A percentile compares a stretch with the other conserved stretches of the same genome.
Evolutionary conservation across 2,113 vertebrate genomes (phyloP).

Genomic region (Ia io): DNA sequence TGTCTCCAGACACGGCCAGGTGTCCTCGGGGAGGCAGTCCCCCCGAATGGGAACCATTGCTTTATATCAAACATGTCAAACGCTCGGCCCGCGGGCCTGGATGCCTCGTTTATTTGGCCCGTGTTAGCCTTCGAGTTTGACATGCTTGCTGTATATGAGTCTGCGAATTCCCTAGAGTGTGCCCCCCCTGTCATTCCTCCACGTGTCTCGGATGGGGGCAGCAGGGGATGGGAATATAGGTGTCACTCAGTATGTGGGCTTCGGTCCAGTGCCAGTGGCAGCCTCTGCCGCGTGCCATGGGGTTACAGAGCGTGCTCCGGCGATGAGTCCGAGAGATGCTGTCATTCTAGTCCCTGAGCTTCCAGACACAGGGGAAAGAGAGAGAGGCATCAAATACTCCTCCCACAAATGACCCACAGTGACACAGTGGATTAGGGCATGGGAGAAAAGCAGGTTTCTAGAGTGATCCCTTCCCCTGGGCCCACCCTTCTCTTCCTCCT

Average conservation of each 20-base stretch:
- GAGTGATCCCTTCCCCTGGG: not conserved
- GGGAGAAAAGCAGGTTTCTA: not conserved
- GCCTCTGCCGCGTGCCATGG: not conserved
- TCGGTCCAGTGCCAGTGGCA: not conserved
- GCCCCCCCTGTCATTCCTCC: not conserved
- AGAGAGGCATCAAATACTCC: accelerated
- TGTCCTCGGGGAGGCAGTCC: accelerated
- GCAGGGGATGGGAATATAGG: not conserved
- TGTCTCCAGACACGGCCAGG: not conserved
- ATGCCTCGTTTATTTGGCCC: too few species aligned
- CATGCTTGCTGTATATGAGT: not conserved
- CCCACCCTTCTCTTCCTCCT: not conserved
- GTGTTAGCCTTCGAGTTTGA: too few species aligned
- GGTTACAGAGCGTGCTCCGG: not conserved
- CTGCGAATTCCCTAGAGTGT: not conserved
- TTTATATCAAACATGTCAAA: too few species aligned
- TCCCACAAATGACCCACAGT: accelerated
- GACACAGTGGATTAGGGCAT: not conserved
- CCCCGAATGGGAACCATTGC: not conserved
- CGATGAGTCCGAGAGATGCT: accelerated
- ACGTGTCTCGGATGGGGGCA: accelerated
- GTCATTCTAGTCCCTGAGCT: not conserved
- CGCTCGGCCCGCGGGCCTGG: too few species aligned
- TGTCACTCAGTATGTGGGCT: not conserved
- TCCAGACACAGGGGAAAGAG: not conserved